Conservation (phyloP, 2,888 invertebrate species). For the Nomada lathburiana region DNA sequence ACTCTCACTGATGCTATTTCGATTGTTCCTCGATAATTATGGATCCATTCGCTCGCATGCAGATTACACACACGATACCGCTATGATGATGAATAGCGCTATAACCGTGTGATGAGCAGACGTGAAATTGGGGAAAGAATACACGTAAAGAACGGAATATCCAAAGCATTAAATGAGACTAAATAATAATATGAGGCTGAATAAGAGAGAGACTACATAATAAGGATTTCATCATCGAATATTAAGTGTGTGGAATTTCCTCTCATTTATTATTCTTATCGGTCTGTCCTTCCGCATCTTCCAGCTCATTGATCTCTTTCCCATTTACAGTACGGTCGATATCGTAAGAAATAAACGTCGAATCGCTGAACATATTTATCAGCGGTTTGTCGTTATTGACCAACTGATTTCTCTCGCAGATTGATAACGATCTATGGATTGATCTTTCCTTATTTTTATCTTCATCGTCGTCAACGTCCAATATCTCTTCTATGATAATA, state of each 20-base stretch:
- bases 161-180: too few relatives aligned
- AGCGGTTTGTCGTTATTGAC: neutral
- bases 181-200: too few relatives aligned
- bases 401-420: neutral
- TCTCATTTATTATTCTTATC: neutral
- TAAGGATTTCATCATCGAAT: too few relatives aligned
- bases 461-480: conserved; percentile 17
- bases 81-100: neutral
- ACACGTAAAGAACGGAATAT: neutral
- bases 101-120: neutral
- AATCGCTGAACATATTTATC: neutral
- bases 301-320: neutral
- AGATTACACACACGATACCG: neutral
- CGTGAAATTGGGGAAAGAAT: neutral
- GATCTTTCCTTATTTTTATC: neutral
- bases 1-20: conserved; percentile 50
- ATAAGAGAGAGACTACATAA: too few relatives aligned
- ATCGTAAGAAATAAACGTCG: neutral
- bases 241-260: neutral
- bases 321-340: too few relatives aligned
- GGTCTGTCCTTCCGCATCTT: neutral
- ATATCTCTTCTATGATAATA: conserved; percentile 80
- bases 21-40: conserved; percentile 48
- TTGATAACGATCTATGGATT: neutral
- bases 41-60: conserved; percentile 19